phyloP scores from a whole-genome alignment of 1,140 invertebrate species.

The Drosophila obscura region DNA sequence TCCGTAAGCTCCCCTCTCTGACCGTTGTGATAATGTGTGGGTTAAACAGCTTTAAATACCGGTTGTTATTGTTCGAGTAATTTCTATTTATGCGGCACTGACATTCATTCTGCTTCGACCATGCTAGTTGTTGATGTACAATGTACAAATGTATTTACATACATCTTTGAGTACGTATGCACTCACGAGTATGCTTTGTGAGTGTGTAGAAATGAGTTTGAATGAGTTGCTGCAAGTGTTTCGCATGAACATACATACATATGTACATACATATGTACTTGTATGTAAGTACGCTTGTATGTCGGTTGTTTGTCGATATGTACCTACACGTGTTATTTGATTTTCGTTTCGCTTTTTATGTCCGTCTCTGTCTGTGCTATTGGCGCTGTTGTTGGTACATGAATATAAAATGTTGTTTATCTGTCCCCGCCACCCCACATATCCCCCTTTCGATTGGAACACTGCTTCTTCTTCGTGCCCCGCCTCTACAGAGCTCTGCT shows the following conservation, averaged over 20 bases:
- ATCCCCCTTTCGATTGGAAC: no score
- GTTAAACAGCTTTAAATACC: constrained; percentile 67
- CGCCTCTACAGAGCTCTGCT: constrained; percentile 23
- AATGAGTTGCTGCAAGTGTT: constrained; percentile 43
- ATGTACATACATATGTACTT: constrained; percentile 33
- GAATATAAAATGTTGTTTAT: constrained; percentile 81
- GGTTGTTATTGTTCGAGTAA: constrained; percentile 57
- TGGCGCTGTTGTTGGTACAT: constrained; percentile 69
- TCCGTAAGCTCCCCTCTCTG: background rate
- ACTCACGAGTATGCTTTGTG: constrained; percentile 19
- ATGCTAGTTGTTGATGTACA: no score
- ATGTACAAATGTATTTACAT: background rate
- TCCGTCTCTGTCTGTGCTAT: constrained; percentile 44
- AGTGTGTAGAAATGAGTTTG: constrained; percentile 73
- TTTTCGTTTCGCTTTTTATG: constrained; percentile 73
- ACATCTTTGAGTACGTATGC: background rate
- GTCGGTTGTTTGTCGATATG: constrained; percentile 74
- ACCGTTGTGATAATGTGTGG: constrained; percentile 41
- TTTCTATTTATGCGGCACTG: constrained; percentile 48
- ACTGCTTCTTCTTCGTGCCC: constrained; percentile 11
- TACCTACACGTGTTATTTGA: constrained; percentile 75
- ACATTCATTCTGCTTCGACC: no score
- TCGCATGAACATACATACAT: constrained; percentile 10
- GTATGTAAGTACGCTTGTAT: constrained; percentile 2
- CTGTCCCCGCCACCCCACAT: constrained; percentile 22